phyloP scores from a whole-genome alignment of 2,888 invertebrate genomes.

The Ceratothoa steindachneri region DNA sequence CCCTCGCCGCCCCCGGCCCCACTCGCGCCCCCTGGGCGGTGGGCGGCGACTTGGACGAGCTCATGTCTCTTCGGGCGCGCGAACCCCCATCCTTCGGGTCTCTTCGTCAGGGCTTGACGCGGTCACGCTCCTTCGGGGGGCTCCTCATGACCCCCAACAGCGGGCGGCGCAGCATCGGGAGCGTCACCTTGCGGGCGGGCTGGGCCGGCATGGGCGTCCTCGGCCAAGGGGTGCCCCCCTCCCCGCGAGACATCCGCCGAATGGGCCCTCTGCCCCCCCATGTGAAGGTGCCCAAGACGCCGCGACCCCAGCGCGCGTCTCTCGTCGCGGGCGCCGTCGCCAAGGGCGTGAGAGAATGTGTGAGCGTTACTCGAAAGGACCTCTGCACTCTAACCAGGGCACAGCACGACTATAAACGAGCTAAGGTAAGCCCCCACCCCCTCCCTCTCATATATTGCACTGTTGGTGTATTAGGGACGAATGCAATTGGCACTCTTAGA shows the following conservation, averaged over 20 bases:
- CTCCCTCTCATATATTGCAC: neutral
- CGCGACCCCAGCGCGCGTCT: slow-evolving; percentile 44
- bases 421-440: slow-evolving; percentile 14
- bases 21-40: neutral
- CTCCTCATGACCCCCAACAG: slow-evolving; percentile 6
- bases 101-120: slow-evolving; percentile 1
- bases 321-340: slow-evolving; percentile 44
- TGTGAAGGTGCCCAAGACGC: slow-evolving; percentile 46
- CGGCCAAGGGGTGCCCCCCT: slow-evolving; percentile 40
- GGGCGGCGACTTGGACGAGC: neutral
- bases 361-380: slow-evolving; percentile 49
- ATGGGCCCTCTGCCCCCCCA: slow-evolving; percentile 38
- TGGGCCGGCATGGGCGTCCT: slow-evolving; percentile 25
- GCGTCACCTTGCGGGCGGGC: neutral
- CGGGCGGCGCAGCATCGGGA: neutral
- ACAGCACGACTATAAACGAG: slow-evolving; percentile 32
- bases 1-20: neutral
- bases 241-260: slow-evolving; percentile 43
- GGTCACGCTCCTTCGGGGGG: neutral
- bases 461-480: neutral
- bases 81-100: neutral
- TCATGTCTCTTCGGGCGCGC: slow-evolving; percentile 4
- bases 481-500: neutral
- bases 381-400: slow-evolving; percentile 47
- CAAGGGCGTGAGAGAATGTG: slow-evolving; percentile 49